Base-by-base conservation (phyloP, 2,113 vertebrate genomes). In the Chaenogobius annularis region DNA sequence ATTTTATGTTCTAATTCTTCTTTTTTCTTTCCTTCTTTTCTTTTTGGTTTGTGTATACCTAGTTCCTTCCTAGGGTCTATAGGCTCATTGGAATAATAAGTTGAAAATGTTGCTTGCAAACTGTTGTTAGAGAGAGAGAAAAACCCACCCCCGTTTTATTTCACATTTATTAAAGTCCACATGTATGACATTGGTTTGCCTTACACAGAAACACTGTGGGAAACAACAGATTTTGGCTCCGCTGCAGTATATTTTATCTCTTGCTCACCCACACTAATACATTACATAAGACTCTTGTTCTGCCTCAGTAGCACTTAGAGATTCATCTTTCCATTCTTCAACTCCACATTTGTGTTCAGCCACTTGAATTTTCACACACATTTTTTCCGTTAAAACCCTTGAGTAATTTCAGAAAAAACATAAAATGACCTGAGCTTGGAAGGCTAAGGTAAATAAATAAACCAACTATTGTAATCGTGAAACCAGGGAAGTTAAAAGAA, bases 201-300 rank as follows among this genome's bases (percentile, higher is more conserved):
- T 56, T 10, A 43, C 22, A 64, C 17, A 73, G 22, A 72, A 40
- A 75, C 50, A 73, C 69, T 79, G 82, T 77, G 84, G 74, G 73
- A 86, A 86, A 73, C 73, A 69, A 66, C 63, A 80, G 74, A 66
- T 80, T 61, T 47, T 75, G 80, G 82, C 77, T 65, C 62, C 0
- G 44, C 66, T 67, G 80, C 72, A 77, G 78, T 72, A 64, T 85
- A 61, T 73, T 86, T 88, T 70, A 83, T 80, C 14, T 52, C 70
- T 83, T 59, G 70, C 77, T 89, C 81, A 90, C 80, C 80, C 80
- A 87, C 80, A 74, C 77, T 83, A 73, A 91, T 85, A 72, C 66
- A 79, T 88, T 83, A 83, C 74, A 84, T 86, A 86, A 87, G 75
- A 54, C 69, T 78, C 58, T 76, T 80, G 81, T 84, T 89, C 71